Evolutionary conservation across 2,888 invertebrate genomes (phyloP), one percentile per base, ranked within the genome.

Genomic region (Nineta flava): DNA sequence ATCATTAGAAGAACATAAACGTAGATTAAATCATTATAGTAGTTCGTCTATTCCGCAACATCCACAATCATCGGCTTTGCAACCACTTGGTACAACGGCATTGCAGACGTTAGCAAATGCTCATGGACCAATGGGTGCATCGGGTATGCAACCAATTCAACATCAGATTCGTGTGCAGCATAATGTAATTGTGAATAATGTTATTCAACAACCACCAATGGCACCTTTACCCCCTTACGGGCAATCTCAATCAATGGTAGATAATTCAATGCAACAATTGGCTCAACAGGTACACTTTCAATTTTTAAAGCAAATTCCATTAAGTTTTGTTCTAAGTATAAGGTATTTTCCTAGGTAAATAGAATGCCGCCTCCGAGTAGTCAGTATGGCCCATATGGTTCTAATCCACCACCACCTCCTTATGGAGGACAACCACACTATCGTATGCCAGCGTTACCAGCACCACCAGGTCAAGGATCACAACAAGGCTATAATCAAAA

Each of bases 381-480:
- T 19, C 43, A 17, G 17, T 43, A 43, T 12, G 43, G 43, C 2
- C 21, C 17, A 7, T 19, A 43, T 43, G 43, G 43, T 9, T 19
- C 43, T 12, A 21, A 9, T n/a, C 21, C 17, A 12, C 7, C 12
- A 2, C 19, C 43, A 21, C 12, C 43, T n/a, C 12, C 43, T n/a
- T 43, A 43, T 10, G 21, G 43, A 21, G n/a, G n/a, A 21, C 43
- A 43, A n/a, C 9, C 19, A 12, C 17, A 12, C 6, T 21, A 17
- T 43, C 43, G 19, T 19, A n/a, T 21, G 17, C 43, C 42, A 3
- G 16, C 43, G 12, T 17, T 21, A 19, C 43, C 43, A 43, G 19
- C 43, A 6, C 43, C 43, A 9, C 43, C 43, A 16, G 21, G 66
- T 69, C 56, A 72, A 71, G 5, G 77, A 77, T 1, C 78, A 78